These are phyloP conservation scores for Chunga burmeisteri DNA, from an alignment of 2,113 vertebrate species.

Conservation along the genomic window DNA sequence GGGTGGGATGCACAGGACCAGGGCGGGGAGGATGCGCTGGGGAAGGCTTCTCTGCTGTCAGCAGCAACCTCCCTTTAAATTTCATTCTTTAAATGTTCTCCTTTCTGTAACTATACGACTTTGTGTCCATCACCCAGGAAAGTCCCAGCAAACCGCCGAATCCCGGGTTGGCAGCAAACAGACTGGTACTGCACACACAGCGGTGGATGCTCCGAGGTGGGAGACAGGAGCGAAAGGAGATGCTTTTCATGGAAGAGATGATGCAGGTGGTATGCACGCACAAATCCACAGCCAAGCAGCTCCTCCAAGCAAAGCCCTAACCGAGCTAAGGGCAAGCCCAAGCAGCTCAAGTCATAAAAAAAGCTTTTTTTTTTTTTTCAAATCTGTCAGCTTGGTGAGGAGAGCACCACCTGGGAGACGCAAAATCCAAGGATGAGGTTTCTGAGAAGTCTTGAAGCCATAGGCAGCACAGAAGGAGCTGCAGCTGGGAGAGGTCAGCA, in stretches of 20 bases:
- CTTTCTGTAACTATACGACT: background rate
- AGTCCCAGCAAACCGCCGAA: background rate
- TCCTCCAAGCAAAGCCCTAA: background rate
- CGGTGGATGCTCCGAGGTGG: fast-evolving
- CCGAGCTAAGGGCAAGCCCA: background rate
- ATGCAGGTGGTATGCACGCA: fast-evolving
- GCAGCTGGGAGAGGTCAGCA: fast-evolving
- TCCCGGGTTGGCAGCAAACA: background rate
- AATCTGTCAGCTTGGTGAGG: fast-evolving
- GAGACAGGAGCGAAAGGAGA: background rate
- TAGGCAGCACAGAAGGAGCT: background rate
- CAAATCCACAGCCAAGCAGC: background rate
- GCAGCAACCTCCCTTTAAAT: background rate
- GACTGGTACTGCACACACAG: fast-evolving
- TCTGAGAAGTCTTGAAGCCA: background rate
- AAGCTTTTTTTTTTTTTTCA: background rate
- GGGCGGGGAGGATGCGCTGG: fast-evolving
- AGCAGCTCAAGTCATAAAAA: background rate
- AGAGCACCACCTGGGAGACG: background rate
- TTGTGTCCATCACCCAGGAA: background rate
- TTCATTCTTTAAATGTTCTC: fast-evolving
- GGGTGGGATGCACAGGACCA: background rate
- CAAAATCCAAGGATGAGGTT: background rate
- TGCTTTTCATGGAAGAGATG: background rate
- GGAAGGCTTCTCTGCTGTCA: background rate